These are phyloP conservation scores for Trichonephila clavipes DNA, from an alignment of 1,140 invertebrate genomes.

Conservation along the genomic window DNA sequence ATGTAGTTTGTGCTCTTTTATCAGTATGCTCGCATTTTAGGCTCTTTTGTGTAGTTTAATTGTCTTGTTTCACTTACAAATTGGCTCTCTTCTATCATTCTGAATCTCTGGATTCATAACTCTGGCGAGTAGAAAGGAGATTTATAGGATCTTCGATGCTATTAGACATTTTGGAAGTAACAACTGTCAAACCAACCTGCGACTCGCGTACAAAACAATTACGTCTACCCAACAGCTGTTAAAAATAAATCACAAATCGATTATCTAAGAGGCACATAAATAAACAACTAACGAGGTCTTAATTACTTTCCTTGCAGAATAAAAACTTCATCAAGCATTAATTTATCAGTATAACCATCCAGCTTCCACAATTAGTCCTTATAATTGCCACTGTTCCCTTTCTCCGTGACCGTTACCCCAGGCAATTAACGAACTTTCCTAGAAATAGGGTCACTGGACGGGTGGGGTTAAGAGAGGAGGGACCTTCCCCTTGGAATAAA, in stretches of 20 bases:
- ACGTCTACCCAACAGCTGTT: neutral
- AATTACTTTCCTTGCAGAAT: neutral
- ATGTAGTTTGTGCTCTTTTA: no score
- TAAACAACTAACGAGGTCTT: conserved; percentile 16
- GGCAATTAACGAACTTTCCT: conserved; percentile 1
- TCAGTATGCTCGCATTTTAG: no score
- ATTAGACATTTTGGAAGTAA: no score
- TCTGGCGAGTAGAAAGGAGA: no score
- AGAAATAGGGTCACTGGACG: conserved; percentile 1
- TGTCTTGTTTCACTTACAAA: no score
- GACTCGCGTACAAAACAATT: neutral
- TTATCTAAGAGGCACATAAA: neutral
- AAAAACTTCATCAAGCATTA: conserved; percentile 18
- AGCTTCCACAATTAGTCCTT: neutral
- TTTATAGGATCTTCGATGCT: neutral
- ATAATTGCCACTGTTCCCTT: conserved; percentile 5
- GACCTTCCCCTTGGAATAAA: conserved; percentile 28
- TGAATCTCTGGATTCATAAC: no score
- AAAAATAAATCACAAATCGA: neutral
- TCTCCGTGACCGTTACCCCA: neutral
- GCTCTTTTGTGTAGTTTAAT: no score
- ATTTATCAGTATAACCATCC: neutral
- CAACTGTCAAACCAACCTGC: no score
- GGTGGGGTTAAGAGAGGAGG: conserved; percentile 12
- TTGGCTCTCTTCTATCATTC: no score